Evolutionary conservation across 1,140 invertebrate species (phyloP).

Genomic region (Planococcus citri): DNA sequence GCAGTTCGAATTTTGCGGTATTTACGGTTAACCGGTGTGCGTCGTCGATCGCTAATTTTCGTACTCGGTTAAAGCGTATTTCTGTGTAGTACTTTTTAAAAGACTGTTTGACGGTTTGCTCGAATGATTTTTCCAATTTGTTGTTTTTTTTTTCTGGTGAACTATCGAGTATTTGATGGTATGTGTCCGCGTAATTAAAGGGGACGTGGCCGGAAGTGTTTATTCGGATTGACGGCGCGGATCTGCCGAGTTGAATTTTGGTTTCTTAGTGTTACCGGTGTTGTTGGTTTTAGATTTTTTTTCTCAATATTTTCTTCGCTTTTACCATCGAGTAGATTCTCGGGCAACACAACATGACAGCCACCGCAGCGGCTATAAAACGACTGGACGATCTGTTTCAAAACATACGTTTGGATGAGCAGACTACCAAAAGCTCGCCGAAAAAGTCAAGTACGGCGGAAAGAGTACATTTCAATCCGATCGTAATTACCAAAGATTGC

Average conservation of each 20-base stretch:
- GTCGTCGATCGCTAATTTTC: neutral
- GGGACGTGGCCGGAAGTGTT: too few relatives aligned
- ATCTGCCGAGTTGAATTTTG: neutral
- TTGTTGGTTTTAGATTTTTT: neutral
- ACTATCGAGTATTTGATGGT: too few relatives aligned
- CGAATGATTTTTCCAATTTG: too few relatives aligned
- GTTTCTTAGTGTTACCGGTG: neutral
- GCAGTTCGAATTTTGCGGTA: neutral
- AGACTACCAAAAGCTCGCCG: slow-evolving; percentile 24
- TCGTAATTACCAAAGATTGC: slow-evolving; percentile 37
- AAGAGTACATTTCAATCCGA: slow-evolving; percentile 25
- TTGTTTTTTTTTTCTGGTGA: too few relatives aligned
- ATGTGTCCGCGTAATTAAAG: too few relatives aligned
- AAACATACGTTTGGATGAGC: slow-evolving; percentile 45
- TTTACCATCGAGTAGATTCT: too few relatives aligned
- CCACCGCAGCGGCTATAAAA: slow-evolving; percentile 45
- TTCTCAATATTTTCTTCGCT: too few relatives aligned
- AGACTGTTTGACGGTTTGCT: too few relatives aligned
- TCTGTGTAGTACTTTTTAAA: too few relatives aligned
- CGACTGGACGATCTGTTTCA: slow-evolving; percentile 56
- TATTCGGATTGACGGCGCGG: too few relatives aligned
- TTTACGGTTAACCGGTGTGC: slow-evolving; percentile 16
- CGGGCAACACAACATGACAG: slow-evolving; percentile 24
- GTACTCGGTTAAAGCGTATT: neutral
- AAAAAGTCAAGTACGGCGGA: slow-evolving; percentile 25